Evolutionary conservation across 2,797 vertebrate species (phyloP).

Genomic region (Sternotherus odoratus): DNA sequence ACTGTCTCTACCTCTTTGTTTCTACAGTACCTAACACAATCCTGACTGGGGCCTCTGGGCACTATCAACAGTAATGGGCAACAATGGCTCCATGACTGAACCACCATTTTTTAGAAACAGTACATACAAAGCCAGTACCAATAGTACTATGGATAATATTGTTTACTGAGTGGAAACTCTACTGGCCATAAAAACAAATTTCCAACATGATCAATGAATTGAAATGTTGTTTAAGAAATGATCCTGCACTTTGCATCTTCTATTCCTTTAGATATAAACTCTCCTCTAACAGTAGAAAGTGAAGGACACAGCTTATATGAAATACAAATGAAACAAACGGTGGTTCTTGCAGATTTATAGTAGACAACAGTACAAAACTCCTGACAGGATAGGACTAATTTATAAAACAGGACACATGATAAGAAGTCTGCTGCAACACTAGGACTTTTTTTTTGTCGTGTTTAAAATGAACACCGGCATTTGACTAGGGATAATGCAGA

Average conservation of each 20-base stretch:
- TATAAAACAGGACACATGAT: not conserved
- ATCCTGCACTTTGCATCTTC: rapidly evolving
- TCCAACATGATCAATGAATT: not conserved
- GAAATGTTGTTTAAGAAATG: not conserved
- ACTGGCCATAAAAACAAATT: not conserved
- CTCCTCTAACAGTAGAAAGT: not conserved
- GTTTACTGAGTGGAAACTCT: not conserved
- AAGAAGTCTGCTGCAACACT: not conserved
- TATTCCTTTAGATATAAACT: not conserved
- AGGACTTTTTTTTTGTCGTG: not conserved
- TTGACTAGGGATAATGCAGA: not conserved
- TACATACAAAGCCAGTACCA: not conserved
- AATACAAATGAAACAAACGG: not conserved
- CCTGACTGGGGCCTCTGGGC: not conserved
- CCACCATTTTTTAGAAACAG: not conserved
- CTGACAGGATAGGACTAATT: not conserved
- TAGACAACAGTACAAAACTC: rapidly evolving
- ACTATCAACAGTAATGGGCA: not conserved
- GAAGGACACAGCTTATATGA: not conserved
- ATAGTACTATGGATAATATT: not conserved
- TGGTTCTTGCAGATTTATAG: not conserved
- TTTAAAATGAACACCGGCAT: not conserved
- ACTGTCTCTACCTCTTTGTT: not conserved
- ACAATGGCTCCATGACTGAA: not conserved
- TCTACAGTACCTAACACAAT: not conserved